These are phyloP conservation scores for Platyrinchus mystaceus DNA, from an alignment of 2,797 vertebrate genomes.

Conservation along the genomic window DNA sequence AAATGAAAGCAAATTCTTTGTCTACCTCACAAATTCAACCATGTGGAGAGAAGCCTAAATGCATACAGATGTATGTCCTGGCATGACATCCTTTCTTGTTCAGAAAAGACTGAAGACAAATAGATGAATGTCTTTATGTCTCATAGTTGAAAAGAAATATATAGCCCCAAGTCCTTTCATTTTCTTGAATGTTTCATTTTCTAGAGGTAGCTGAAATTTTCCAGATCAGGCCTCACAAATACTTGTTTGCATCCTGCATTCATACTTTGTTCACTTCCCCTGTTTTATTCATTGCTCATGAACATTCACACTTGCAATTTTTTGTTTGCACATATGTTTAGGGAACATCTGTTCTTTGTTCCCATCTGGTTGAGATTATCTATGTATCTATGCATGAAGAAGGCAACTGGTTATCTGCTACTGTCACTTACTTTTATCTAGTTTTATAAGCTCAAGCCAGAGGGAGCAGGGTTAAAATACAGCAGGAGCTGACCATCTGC, in stretches of 20 bases:
- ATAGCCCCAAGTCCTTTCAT: not conserved
- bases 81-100: not conserved
- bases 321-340: conserved; percentile 48
- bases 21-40: not conserved
- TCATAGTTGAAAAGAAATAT: not conserved
- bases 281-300: not conserved
- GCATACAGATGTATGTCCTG: not conserved
- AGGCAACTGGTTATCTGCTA: not conserved
- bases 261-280: not conserved
- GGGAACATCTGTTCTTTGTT: conserved; percentile 47
- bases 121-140: not conserved
- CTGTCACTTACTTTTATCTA: not conserved
- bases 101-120: not conserved
- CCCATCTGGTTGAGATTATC: conserved; percentile 3
- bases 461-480: not conserved
- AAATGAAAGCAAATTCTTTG: not conserved
- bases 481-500: not conserved
- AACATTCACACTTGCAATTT: not conserved
- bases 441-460: not conserved
- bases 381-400: not conserved
- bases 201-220: not conserved
- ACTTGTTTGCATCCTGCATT: not conserved
- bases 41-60: not conserved
- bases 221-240: not conserved
- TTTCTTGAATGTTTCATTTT: not conserved